Evolutionary conservation across 2,113 vertebrate species (phyloP).

Genomic region (Oncorhynchus masou): DNA sequence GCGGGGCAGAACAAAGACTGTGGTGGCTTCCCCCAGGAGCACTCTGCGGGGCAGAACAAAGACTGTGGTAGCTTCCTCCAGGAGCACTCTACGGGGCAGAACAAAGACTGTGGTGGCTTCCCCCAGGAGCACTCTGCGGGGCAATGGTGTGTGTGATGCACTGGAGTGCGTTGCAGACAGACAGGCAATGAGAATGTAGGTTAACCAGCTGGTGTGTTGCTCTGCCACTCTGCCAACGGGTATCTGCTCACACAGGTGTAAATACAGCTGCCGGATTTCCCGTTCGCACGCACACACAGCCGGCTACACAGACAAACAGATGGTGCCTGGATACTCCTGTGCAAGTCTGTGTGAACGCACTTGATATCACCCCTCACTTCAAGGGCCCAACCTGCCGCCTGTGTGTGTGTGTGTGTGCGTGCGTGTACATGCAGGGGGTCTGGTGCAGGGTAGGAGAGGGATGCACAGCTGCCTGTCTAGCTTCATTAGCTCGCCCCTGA

Average conservation of each 20-base stretch:
- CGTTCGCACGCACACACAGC: constrained; percentile 1
- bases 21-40: constrained; percentile 8
- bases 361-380: constrained; percentile 46
- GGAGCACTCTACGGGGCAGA: background rate
- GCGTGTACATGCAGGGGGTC: constrained; percentile 26
- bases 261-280: constrained; percentile 83
- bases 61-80: constrained; percentile 8
- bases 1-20: constrained; percentile 1
- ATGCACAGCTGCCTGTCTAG: constrained; percentile 36
- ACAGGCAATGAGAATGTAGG: constrained; percentile 51
- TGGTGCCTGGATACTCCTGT: constrained; percentile 58
- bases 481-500: constrained; percentile 54
- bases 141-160: background rate
- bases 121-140: background rate
- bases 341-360: constrained; percentile 49
- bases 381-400: constrained; percentile 53
- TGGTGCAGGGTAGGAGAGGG: background rate
- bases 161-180: constrained; percentile 29
- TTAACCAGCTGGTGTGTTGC: constrained; percentile 84
- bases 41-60: constrained; percentile 8
- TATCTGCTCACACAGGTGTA: constrained; percentile 88
- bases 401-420: constrained; percentile 9
- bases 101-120: constrained; percentile 19
- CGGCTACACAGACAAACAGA: constrained; percentile 57
- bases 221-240: constrained; percentile 77